Percentiles rank a stretch among this genome's conserved stretches.
These are phyloP conservation scores for Podabrus alpinus DNA, from an alignment of 2,888 invertebrate species.

Conservation along the genomic window DNA sequence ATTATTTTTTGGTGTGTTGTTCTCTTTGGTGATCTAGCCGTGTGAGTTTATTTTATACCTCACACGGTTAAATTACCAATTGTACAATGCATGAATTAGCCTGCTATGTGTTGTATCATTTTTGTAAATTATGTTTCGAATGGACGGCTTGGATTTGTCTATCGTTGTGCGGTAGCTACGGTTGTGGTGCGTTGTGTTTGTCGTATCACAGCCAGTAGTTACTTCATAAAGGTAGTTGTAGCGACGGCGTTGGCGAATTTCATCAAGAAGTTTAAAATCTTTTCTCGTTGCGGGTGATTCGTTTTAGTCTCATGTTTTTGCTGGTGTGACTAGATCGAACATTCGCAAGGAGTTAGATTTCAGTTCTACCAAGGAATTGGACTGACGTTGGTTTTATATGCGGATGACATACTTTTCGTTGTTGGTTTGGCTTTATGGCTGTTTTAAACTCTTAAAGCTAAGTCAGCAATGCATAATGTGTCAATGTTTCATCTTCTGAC, in stretches of 20 bases:
- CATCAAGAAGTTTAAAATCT: constrained; percentile 21
- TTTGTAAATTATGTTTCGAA: constrained; percentile 7
- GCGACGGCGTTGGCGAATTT: background rate
- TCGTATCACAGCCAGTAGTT: constrained; percentile 57
- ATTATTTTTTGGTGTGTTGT: constrained; percentile 27
- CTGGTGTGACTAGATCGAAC: constrained; percentile 55
- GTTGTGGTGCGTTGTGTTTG: constrained; percentile 48
- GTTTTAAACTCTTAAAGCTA: constrained; percentile 51
- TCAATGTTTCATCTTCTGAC: constrained; percentile 4
- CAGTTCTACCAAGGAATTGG: background rate
- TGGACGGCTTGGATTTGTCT: constrained; percentile 12
- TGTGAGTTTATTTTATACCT: constrained; percentile 44
- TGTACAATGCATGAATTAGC: constrained; percentile 23
- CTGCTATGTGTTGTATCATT: constrained; percentile 2
- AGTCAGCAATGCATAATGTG: constrained; percentile 53
- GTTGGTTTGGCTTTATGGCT: constrained; percentile 50
- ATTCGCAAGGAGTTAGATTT: constrained; percentile 51
- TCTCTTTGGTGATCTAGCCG: constrained; percentile 57
- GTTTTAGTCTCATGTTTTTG: constrained; percentile 48
- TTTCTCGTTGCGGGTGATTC: constrained; percentile 50
- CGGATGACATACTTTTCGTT: constrained; percentile 45
- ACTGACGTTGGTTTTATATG: background rate
- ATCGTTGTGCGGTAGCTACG: constrained; percentile 50
- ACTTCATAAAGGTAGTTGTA: constrained; percentile 43
- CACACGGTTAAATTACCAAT: constrained; percentile 49